Percentiles rank a stretch among this genome's conserved stretches.
phyloP scores from a whole-genome alignment of 2,113 vertebrate species.

The Psittacus erithacus region DNA sequence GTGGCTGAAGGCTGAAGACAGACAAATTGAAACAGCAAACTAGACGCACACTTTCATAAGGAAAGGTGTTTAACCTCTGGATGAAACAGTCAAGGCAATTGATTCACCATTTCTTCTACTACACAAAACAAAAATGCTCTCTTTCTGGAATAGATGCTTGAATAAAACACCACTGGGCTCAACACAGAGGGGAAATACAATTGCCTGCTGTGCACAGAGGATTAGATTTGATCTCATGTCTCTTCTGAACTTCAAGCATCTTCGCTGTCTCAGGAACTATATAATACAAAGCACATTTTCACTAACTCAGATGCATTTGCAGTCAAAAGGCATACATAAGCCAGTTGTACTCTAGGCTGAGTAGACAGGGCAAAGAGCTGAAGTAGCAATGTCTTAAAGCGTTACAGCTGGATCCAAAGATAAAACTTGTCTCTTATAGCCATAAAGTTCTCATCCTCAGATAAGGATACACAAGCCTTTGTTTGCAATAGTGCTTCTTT shows the following conservation, averaged over 20 bases:
- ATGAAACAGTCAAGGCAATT: not conserved
- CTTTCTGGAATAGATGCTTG: not conserved
- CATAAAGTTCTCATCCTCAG: not conserved
- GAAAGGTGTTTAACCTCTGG: not conserved
- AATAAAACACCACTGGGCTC: not conserved
- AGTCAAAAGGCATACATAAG: not conserved
- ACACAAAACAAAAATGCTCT: not conserved
- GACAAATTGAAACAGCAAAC: not conserved
- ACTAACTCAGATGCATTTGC: not conserved
- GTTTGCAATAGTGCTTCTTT: not conserved
- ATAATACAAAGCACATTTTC: not conserved
- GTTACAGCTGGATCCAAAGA: not conserved
- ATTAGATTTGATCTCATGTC: not conserved
- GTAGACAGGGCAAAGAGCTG: not conserved
- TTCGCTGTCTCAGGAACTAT: not conserved
- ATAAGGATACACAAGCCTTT: not conserved
- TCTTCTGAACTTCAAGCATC: not conserved
- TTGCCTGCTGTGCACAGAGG: not conserved
- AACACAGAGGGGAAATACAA: not conserved
- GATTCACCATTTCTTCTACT: not conserved
- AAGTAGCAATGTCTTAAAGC: not conserved
- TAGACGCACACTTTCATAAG: not conserved
- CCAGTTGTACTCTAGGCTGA: not conserved
- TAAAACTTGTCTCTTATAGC: not conserved
- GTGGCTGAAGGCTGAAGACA: not conserved